Evolutionary conservation across 2,113 vertebrate species (phyloP), one percentile per base, ranked within the genome.

Genomic region (Bungarus multicinctus): DNA sequence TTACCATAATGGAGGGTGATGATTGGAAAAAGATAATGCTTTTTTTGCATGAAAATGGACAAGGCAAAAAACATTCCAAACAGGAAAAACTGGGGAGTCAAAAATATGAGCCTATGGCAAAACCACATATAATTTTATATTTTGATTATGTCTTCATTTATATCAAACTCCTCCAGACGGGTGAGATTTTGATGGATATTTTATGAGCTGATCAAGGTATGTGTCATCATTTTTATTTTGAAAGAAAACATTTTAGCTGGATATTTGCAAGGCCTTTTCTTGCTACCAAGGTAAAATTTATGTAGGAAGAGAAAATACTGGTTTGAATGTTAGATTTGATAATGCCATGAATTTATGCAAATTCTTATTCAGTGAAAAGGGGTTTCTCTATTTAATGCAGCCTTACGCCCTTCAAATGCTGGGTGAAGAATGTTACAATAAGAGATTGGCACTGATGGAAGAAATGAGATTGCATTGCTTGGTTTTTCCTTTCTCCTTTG

Each of bases 71-170:
- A 94, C 93, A 93, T 54, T 52, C 95, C 93, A 94, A 94, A 95
- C 1, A 3, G 74, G 91, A 92, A 95, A 89, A 95, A 94, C 94
- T 95, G 94, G 95, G 91, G 93, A 47, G 89, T 94, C 95, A 93
- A 95, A 94, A 93, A 30, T 91, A 0, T 12, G 91, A 93, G 91
- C 94, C 9, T 90, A 55, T 92, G 94, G 94, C 95, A 96, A 92
- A 64, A 89, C 86, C 55, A 64, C 52, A 87, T 54, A 89, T 86
- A 43, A 55, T 93, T 89, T 89, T 86, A 93, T 85, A 85, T 89
- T 95, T 95, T 90, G 89, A 92, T 92, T 91, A 94, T 54, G 91
- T 91, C 96, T 94, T 96, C 96, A 96, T 90, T 95, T 96, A 93
- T 81, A 34, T 91, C 93, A 94, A 94, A 94, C 0, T 92, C 81